A percentile compares a stretch with the other conserved stretches of the same genome.
Evolutionary conservation across 2,113 vertebrate species (phyloP).

Genomic region (Macquaria australasica): DNA sequence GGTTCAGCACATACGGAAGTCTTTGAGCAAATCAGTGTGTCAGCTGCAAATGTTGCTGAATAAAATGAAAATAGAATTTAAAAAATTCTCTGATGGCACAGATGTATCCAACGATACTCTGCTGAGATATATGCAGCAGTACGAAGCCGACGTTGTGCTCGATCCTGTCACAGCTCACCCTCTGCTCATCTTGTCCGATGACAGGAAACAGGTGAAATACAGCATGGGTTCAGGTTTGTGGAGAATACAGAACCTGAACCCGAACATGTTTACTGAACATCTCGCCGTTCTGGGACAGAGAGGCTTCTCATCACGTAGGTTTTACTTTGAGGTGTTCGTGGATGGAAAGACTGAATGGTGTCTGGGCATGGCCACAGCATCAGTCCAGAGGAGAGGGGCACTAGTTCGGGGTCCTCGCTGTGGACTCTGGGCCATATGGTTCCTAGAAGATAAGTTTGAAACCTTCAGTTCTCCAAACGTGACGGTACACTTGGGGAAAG

Average conservation of each 20-base stretch:
- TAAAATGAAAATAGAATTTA: conserved; percentile 35
- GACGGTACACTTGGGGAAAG: conserved; percentile 30
- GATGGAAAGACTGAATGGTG: conserved; percentile 65
- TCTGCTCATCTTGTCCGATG: conserved; percentile 38
- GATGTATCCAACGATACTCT: neutral
- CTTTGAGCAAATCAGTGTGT: conserved; percentile 3
- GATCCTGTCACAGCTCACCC: conserved; percentile 58
- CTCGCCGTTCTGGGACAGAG: conserved; percentile 53
- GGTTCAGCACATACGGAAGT: neutral
- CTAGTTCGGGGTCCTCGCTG: neutral
- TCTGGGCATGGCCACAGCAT: conserved; percentile 63
- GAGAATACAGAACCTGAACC: neutral
- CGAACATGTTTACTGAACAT: conserved; percentile 26
- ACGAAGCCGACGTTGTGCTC: conserved; percentile 34
- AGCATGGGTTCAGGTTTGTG: neutral
- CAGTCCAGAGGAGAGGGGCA: neutral
- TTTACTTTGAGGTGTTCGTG: conserved; percentile 74
- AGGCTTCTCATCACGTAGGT: conserved; percentile 33
- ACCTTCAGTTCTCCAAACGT: conserved; percentile 19
- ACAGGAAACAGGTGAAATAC: conserved; percentile 58
- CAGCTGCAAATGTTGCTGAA: conserved; percentile 26
- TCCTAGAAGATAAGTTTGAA: conserved; percentile 51
- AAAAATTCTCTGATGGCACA: neutral
- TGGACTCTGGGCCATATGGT: conserved; percentile 71
- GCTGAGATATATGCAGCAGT: conserved; percentile 51